Percentiles rank a stretch among this genome's conserved stretches.
Evolutionary conservation across 2,888 invertebrate genomes (phyloP).

Genomic region (Tipula unca): DNA sequence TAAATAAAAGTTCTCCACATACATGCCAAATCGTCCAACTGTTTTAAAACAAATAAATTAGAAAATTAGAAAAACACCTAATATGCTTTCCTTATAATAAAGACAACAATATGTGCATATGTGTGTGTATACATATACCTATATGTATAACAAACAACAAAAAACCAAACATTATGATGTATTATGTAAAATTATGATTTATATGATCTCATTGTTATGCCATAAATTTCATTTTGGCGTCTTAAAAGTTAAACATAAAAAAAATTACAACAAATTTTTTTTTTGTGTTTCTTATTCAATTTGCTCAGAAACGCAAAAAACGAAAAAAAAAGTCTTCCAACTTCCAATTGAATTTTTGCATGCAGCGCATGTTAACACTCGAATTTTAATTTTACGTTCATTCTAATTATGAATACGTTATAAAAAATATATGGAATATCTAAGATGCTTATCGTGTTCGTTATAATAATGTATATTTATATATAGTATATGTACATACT

Average conservation of each 20-base stretch:
- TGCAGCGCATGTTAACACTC: conserved; percentile 14
- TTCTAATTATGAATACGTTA: conserved; percentile 4
- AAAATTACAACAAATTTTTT: background rate
- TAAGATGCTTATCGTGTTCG: background rate
- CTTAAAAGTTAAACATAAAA: background rate
- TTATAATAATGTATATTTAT: background rate
- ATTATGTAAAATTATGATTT: conserved; percentile 8
- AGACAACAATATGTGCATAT: too few relatives aligned
- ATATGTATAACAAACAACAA: background rate
- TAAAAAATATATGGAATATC: background rate
- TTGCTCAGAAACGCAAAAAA: background rate
- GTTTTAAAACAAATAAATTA: background rate
- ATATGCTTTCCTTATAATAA: background rate
- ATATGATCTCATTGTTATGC: conserved; percentile 2
- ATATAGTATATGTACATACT: too few relatives aligned
- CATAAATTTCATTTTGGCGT: conserved; percentile 14
- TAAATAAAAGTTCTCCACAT: background rate
- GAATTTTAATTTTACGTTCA: conserved; percentile 8
- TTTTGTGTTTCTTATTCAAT: background rate
- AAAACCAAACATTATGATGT: background rate
- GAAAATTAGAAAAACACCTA: background rate
- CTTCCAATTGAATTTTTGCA: conserved; percentile 8
- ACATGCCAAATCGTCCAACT: background rate
- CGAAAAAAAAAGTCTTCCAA: background rate
- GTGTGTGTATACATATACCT: too few relatives aligned